These are phyloP conservation scores for Agonopterix heracliana DNA, from an alignment of 2,888 invertebrate species.

Conservation along the genomic window DNA sequence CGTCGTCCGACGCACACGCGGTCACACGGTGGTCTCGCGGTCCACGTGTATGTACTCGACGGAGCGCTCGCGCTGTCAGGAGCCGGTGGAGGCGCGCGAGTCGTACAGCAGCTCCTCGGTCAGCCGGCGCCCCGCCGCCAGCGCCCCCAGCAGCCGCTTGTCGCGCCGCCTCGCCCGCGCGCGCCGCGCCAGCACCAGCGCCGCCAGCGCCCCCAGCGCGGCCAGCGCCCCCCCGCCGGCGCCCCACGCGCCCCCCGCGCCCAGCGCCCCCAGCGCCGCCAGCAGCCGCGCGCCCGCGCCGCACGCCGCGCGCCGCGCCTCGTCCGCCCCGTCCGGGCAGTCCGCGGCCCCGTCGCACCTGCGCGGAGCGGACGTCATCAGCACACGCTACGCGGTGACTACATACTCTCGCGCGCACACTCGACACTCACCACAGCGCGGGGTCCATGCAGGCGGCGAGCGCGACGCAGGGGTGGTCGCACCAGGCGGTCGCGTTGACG, in stretches of 20 bases:
- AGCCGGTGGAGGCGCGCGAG: slow-evolving; percentile 74
- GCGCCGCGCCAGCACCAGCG: slow-evolving; percentile 66
- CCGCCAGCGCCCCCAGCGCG: slow-evolving; percentile 71
- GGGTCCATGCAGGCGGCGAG: slow-evolving; percentile 86
- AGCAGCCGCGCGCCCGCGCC: slow-evolving; percentile 59
- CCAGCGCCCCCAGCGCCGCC: slow-evolving; percentile 64
- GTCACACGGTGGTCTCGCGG: slow-evolving; percentile 93
- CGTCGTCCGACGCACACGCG: too few species aligned
- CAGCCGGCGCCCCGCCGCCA: slow-evolving; percentile 77
- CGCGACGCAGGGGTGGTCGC: slow-evolving; percentile 77
- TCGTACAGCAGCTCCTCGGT: slow-evolving; percentile 83
- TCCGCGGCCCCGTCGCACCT: slow-evolving; percentile 71
- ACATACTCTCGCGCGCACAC: too few species aligned
- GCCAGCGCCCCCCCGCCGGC: slow-evolving; percentile 51
- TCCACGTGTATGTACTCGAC: slow-evolving; percentile 96
- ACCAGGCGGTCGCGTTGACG: slow-evolving; percentile 40
- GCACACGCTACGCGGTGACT: slow-evolving; percentile 83
- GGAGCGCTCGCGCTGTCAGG: slow-evolving; percentile 93
- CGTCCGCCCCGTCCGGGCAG: slow-evolving; percentile 84
- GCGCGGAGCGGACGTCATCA: slow-evolving; percentile 84
- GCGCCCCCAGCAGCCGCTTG: slow-evolving; percentile 78
- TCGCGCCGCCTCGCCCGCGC: slow-evolving; percentile 67
- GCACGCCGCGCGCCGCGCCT: slow-evolving; percentile 82
- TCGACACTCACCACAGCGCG: slow-evolving; percentile 80
- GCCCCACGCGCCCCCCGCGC: slow-evolving; percentile 33